Conservation (phyloP, 2,888 invertebrate genomes). For the Panzeria rudis region DNA sequence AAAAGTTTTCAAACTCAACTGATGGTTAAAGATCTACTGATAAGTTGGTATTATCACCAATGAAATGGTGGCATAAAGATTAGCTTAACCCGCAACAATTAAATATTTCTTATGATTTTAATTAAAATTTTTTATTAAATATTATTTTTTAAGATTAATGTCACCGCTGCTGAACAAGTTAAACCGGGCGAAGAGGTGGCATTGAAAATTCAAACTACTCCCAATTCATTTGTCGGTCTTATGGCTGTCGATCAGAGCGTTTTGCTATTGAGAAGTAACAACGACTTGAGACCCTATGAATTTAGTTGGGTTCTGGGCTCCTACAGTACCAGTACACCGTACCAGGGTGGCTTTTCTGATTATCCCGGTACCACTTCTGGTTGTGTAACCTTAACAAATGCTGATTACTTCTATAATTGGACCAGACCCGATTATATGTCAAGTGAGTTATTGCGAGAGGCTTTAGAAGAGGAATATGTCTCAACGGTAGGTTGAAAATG, state of each 20-base stretch:
- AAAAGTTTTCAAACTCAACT: no score
- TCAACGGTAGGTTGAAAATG: slow-evolving; percentile 50
- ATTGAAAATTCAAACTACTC: slow-evolving; percentile 91
- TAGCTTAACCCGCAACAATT: no score
- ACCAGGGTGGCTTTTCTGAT: slow-evolving; percentile 79
- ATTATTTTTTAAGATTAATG: slow-evolving; percentile 85
- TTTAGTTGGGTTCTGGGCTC: slow-evolving; percentile 87
- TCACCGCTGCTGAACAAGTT: slow-evolving; percentile 87
- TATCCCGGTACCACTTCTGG: slow-evolving; percentile 80
- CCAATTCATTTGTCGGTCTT: slow-evolving; percentile 94
- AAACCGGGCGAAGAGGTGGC: slow-evolving; percentile 92
- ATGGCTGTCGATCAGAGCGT: slow-evolving; percentile 95
- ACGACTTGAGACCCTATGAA: slow-evolving; percentile 84
- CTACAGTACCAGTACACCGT: slow-evolving; percentile 85
- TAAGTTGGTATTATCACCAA: no score
- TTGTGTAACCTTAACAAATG: slow-evolving; percentile 82
- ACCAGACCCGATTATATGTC: slow-evolving; percentile 75
- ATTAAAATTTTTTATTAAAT: neutral
- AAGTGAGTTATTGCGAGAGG: slow-evolving; percentile 57
- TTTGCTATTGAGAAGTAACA: slow-evolving; percentile 87
- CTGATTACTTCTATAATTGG: slow-evolving; percentile 80
- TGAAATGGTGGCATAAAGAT: no score
- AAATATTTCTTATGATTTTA: no score
- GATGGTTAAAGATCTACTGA: no score
- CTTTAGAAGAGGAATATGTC: neutral